phyloP scores from a whole-genome alignment of 2,113 vertebrate genomes.

The Origma solitaria region DNA sequence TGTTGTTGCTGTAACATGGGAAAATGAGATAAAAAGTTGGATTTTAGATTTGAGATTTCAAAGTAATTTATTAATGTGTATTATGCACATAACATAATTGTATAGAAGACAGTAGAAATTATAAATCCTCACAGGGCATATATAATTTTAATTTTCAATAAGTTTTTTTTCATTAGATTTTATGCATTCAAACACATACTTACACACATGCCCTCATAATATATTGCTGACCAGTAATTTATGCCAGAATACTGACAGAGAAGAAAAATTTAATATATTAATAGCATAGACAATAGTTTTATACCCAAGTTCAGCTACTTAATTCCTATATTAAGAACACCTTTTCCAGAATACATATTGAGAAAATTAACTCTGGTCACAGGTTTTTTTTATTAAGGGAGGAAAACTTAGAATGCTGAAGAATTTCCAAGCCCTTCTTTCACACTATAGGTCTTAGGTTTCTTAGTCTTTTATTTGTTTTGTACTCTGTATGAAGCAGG shows the following conservation, averaged over 20 bases:
- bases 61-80: neutral
- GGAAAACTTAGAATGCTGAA: conserved; percentile 10
- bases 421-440: neutral
- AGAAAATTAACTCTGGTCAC: conserved; percentile 18
- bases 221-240: neutral
- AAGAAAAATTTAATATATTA: neutral
- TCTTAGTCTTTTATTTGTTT: neutral
- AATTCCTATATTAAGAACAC: neutral
- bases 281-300: neutral
- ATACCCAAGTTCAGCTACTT: neutral
- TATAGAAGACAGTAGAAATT: neutral
- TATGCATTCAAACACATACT: neutral
- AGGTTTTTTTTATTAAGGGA: neutral
- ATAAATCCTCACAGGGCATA: neutral
- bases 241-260: neutral
- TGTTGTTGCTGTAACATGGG: neutral
- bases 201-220: rapidly evolving
- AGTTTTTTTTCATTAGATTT: neutral
- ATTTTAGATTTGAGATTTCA: neutral
- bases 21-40: neutral
- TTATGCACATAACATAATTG: neutral
- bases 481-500: neutral
- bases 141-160: neutral
- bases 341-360: neutral
- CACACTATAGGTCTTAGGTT: neutral